Evolutionary conservation across 2,797 vertebrate species (phyloP).

Genomic region (Carcharodon carcharias): DNA sequence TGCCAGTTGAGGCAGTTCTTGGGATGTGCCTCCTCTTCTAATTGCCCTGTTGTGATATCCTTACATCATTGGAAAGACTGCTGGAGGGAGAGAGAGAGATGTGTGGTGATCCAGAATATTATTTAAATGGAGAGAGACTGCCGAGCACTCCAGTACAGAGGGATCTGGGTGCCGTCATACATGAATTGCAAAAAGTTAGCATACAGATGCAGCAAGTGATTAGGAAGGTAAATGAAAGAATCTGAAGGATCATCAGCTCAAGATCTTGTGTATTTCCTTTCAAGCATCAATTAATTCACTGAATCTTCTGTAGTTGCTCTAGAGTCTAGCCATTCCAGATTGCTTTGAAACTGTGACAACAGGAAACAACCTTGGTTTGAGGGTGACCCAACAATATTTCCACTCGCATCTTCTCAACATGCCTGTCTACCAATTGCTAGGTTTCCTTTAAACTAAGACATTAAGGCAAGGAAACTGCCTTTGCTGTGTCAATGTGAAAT

Average conservation of each 20-base stretch:
- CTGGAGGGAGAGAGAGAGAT: not conserved
- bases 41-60: not conserved
- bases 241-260: not conserved
- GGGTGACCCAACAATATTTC: not conserved
- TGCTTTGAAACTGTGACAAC: not conserved
- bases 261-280: not conserved
- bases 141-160: not conserved
- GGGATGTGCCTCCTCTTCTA: not conserved
- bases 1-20: not conserved
- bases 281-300: not conserved
- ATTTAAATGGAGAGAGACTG: not conserved
- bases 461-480: not conserved
- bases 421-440: not conserved
- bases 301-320: not conserved
- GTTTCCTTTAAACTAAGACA: not conserved
- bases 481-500: not conserved
- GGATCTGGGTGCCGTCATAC: not conserved
- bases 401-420: not conserved
- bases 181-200: not conserved
- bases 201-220: no score
- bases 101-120: not conserved
- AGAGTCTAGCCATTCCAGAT: not conserved
- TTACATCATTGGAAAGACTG: not conserved
- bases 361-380: not conserved
- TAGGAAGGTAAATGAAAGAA: not conserved